Percentiles rank a stretch among this genome's conserved stretches.
Evolutionary conservation across 2,888 invertebrate genomes (phyloP).

Genomic region (Drosophila yooni): DNA sequence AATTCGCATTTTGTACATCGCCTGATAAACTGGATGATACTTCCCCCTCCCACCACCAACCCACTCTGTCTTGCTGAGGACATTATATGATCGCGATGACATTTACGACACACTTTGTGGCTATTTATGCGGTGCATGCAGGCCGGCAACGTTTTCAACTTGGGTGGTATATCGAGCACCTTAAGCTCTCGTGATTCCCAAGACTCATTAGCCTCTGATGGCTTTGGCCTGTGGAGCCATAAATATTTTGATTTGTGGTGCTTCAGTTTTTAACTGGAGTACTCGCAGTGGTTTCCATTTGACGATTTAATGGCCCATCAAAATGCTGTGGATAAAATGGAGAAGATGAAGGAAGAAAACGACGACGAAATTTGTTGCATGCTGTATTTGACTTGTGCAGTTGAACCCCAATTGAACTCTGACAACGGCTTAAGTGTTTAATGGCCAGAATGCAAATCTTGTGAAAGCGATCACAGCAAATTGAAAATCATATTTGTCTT

Average conservation of each 20-base stretch:
- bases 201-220: conserved; percentile 66
- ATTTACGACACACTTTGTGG: conserved; percentile 81
- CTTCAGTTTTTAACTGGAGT: conserved; percentile 64
- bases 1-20: conserved; percentile 66
- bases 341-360: background rate
- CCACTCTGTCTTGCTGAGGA: conserved; percentile 10
- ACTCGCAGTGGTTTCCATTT: conserved; percentile 55
- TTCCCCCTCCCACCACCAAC: background rate
- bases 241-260: conserved; percentile 77
- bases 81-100: conserved; percentile 77
- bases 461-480: conserved; percentile 75
- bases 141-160: conserved; percentile 46
- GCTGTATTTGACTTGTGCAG: conserved; percentile 12
- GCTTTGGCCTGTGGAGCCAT: conserved; percentile 46
- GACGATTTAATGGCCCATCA: conserved; percentile 68
- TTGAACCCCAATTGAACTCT: conserved; percentile 72
- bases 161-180: conserved; percentile 78
- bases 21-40: conserved; percentile 61
- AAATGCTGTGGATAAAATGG: conserved; percentile 30
- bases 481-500: conserved; percentile 80
- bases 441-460: conserved; percentile 72
- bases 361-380: conserved; percentile 14
- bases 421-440: conserved; percentile 68
- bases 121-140: conserved; percentile 79
- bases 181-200: conserved; percentile 29